phyloP scores from a whole-genome alignment of 2,113 vertebrate species.

The Albula glossodonta region DNA sequence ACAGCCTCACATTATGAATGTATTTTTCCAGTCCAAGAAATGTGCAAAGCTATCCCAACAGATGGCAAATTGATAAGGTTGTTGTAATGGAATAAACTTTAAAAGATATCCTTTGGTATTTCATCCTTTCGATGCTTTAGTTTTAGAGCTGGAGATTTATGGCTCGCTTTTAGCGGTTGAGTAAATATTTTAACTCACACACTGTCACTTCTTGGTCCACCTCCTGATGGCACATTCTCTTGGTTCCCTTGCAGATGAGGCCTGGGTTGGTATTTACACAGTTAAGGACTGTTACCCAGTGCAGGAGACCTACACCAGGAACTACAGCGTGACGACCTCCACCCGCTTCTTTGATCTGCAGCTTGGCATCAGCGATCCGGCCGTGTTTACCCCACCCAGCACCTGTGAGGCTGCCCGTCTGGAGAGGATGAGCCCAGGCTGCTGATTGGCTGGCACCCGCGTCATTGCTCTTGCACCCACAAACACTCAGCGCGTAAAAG shows the following conservation, averaged over 20 bases:
- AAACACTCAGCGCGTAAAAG: neutral
- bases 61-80: no score
- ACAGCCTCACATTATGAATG: no score
- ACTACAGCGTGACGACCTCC: slow-evolving; percentile 74
- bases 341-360: slow-evolving; percentile 80
- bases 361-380: slow-evolving; percentile 73
- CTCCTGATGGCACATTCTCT: slow-evolving; percentile 37
- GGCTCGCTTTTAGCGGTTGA: neutral
- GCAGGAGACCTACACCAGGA: slow-evolving; percentile 77
- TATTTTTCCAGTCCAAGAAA: no score
- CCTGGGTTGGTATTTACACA: slow-evolving; percentile 80
- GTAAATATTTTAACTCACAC: neutral
- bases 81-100: no score
- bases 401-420: slow-evolving; percentile 68
- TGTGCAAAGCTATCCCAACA: no score
- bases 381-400: slow-evolving; percentile 74
- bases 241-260: slow-evolving; percentile 69
- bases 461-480: neutral
- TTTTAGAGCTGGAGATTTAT: no score
- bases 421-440: slow-evolving; percentile 59
- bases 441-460: slow-evolving; percentile 40
- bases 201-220: neutral
- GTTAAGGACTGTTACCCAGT: slow-evolving; percentile 80
- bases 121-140: no score
- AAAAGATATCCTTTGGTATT: no score